Conservation (phyloP, 2,888 invertebrate genomes). For the Stenodera caucasica region DNA sequence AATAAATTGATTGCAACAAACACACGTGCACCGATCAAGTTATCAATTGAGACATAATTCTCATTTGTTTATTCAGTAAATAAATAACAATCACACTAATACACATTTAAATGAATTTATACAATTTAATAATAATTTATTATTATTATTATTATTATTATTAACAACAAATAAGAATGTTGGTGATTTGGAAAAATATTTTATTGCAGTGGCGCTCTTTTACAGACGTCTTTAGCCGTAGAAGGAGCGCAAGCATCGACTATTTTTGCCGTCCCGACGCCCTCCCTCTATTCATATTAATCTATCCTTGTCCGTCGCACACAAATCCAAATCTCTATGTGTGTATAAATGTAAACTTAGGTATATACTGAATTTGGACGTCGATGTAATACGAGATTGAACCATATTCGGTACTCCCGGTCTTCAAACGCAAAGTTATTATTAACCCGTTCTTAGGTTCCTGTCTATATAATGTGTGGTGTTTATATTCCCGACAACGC, state of each 20-base stretch:
- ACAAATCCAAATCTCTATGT: neutral
- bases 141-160: slow-evolving; percentile 24
- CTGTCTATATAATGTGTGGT: slow-evolving; percentile 26
- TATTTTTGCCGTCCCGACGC: slow-evolving; percentile 54
- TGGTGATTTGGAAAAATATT: no score
- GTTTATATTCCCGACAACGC: neutral
- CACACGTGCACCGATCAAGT: slow-evolving; percentile 17
- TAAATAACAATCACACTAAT: neutral
- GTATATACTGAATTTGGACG: slow-evolving; percentile 67
- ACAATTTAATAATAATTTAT: no score
- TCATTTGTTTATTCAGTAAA: neutral
- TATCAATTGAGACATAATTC: slow-evolving; percentile 1
- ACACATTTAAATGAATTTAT: neutral
- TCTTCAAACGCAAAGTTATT: slow-evolving; percentile 45
- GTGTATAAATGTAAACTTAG: slow-evolving; percentile 29
- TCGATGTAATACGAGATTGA: slow-evolving; percentile 70
- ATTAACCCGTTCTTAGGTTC: slow-evolving; percentile 55
- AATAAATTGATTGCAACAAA: neutral
- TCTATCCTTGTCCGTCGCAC: neutral
- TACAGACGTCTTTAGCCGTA: slow-evolving; percentile 44
- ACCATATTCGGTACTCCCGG: slow-evolving; percentile 65
- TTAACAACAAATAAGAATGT: slow-evolving; percentile 10
- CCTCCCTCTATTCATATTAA: slow-evolving; percentile 42
- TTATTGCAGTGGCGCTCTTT: slow-evolving; percentile 26
- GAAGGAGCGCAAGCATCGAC: slow-evolving; percentile 50